Base-by-base conservation (phyloP, 1,140 invertebrate genomes). In the Orius laevigatus region DNA sequence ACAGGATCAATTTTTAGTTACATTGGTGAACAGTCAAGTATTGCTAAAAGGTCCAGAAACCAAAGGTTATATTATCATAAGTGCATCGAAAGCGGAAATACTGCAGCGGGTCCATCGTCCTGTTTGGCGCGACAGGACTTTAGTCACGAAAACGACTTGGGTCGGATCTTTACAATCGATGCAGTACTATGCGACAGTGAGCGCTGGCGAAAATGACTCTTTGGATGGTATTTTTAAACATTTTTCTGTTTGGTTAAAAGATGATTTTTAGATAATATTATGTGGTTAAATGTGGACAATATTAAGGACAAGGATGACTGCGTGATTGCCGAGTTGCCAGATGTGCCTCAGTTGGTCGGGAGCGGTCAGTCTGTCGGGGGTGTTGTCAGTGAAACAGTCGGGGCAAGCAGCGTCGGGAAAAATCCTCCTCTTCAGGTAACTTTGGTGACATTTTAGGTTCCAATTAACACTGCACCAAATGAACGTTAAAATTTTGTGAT, bases 181-280 rank as follows among this genome's bases (percentile, higher is more conserved):
- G 91, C 92, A 96, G 74, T 98, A 97, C 67, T 98, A 97, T 70
- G 91, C 91, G 2, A 96, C 92, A 20, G 91, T 96, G 19, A 87
- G 81, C 62, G 71, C 72, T 33, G 84, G 82, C 10, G 79, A 84
- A 58, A 73, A 76, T 34, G 81, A 86, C 65, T 76, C 76, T 10
- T 63, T 75, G 10, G 56, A 59, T 55, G 58, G 59, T 58, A 49
- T n/a, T 43, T 33, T 58, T 40, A 33, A 47, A 36, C 19, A 18
- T 40, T 52, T n/a, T 42, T 11, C 11, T 41, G 33, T 51, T 41
- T 19, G 11, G 3, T 43, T 43, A 4, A 16, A 4, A 3, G 11
- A 6, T 49, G 40, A 11, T 42, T 53, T 55, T 60, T 70, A 68
- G 85, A 92, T 55, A 87, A 94, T 61, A 94, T 97, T 53, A 86